A percentile compares a stretch with the other conserved stretches of the same genome.
Conservation (phyloP, 2,888 invertebrate species). For the Tetragnatha montana region DNA sequence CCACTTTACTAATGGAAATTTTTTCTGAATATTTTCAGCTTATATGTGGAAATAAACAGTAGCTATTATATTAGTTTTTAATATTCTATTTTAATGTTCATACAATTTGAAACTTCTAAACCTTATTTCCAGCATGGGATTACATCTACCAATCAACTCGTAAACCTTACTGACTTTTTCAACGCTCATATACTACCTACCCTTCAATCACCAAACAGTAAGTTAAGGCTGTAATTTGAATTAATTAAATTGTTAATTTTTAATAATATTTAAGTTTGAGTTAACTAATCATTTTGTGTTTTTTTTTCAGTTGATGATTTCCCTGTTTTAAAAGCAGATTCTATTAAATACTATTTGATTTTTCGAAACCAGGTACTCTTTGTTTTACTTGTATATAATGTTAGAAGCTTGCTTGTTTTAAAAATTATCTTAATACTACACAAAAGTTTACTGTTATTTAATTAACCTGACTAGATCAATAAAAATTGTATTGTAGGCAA, state of each 20-base stretch:
- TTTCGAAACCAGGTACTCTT: slow-evolving; percentile 87
- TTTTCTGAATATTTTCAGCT: background rate
- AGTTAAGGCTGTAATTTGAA: slow-evolving; percentile 67
- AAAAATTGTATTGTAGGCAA: background rate
- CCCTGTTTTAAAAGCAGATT: slow-evolving; percentile 96
- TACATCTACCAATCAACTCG: slow-evolving; percentile 91
- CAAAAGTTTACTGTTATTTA: background rate
- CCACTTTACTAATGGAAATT: background rate
- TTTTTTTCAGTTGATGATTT: slow-evolving; percentile 85
- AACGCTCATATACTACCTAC: slow-evolving; percentile 91
- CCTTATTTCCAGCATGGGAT: slow-evolving; percentile 83
- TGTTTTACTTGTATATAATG: slow-evolving; percentile 1
- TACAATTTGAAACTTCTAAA: too few relatives aligned
- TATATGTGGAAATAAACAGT: too few relatives aligned
- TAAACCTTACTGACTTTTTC: slow-evolving; percentile 92
- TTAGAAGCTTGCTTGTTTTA: background rate
- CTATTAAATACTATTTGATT: slow-evolving; percentile 96
- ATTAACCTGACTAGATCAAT: background rate
- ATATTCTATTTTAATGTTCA: too few relatives aligned
- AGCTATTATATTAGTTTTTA: too few relatives aligned
- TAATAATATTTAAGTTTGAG: background rate
- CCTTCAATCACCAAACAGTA: slow-evolving; percentile 84
- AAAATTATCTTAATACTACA: background rate
- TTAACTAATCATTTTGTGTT: background rate
- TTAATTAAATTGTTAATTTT: background rate